A percentile compares a stretch with the other conserved stretches of the same genome.
Evolutionary conservation across 2,888 invertebrate species (phyloP).

Genomic region (Athetis lepigone): DNA sequence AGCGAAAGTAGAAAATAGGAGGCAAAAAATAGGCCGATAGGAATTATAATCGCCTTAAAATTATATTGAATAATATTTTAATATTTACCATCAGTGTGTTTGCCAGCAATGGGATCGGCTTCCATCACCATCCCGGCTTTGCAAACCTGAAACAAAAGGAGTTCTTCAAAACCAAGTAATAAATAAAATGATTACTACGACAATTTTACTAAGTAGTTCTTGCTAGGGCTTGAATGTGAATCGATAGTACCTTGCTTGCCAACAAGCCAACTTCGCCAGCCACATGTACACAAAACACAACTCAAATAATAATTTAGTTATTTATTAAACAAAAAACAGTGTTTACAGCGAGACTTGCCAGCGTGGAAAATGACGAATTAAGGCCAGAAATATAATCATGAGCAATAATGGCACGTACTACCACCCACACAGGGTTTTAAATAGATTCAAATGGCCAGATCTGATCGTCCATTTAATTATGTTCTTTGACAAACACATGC

Average conservation of each 20-base stretch:
- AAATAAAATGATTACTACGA: constrained; percentile 1
- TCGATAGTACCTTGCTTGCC: constrained; percentile 37
- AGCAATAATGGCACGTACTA: constrained; percentile 73
- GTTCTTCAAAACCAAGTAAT: constrained; percentile 20
- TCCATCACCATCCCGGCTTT: constrained; percentile 85
- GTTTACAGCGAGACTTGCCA: constrained; percentile 73
- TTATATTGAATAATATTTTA: neutral
- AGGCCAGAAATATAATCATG: constrained; percentile 71
- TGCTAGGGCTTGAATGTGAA: constrained; percentile 29
- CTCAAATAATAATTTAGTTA: constrained; percentile 60
- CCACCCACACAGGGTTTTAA: constrained; percentile 76
- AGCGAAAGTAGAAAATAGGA: constrained; percentile 65
- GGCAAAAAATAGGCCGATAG: constrained; percentile 56
- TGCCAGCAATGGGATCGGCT: constrained; percentile 84
- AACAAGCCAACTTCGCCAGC: constrained; percentile 67
- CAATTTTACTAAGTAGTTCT: constrained; percentile 19
- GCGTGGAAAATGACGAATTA: constrained; percentile 76
- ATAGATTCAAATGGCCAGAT: constrained; percentile 68
- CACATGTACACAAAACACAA: constrained; percentile 48
- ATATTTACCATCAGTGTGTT: constrained; percentile 83
- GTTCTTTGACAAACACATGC: constrained; percentile 34
- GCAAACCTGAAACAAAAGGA: constrained; percentile 76
- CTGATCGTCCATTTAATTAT: constrained; percentile 42
- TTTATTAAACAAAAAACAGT: constrained; percentile 63
- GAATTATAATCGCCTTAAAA: too few relatives aligned